Evolutionary conservation across 2,113 vertebrate species (phyloP).

Genomic region (Osmerus mordax): DNA sequence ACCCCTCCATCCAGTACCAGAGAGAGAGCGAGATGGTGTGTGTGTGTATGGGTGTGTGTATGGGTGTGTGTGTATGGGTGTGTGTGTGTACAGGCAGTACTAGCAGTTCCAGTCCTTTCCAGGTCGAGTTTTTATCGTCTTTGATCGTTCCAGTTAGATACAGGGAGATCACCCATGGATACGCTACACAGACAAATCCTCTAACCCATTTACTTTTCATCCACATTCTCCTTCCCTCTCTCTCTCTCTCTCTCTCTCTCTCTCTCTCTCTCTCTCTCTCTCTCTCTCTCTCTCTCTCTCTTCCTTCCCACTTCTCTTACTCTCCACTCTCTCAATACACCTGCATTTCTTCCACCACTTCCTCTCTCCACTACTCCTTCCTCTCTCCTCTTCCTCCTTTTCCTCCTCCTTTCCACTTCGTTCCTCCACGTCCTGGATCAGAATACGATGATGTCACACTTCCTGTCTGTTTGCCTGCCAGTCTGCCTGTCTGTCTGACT

Average conservation of each 20-base stretch:
- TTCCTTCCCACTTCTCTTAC: slow-evolving; percentile 14
- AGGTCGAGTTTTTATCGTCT: slow-evolving; percentile 60
- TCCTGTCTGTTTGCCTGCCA: slow-evolving; percentile 13
- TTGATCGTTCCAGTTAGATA: slow-evolving; percentile 65
- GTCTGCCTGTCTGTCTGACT: too few species aligned
- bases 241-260: too few species aligned
- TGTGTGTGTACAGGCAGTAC: slow-evolving; percentile 4
- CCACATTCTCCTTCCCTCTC: background rate
- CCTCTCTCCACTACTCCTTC: background rate
- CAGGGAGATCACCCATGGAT: slow-evolving; percentile 53
- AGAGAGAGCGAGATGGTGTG: too few species aligned
- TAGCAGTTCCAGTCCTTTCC: slow-evolving; percentile 57
- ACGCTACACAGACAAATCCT: slow-evolving; percentile 56
- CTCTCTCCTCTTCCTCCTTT: background rate
- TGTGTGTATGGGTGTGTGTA: slow-evolving; percentile 1
- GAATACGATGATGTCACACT: slow-evolving; percentile 25
- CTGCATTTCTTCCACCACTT: background rate
- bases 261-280: too few species aligned
- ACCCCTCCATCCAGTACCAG: too few species aligned
- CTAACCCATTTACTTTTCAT: slow-evolving; percentile 43
- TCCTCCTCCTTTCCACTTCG: slow-evolving; percentile 19
- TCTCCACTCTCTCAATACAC: slow-evolving; percentile 45
- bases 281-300: too few species aligned
- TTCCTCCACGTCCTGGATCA: slow-evolving; percentile 30
- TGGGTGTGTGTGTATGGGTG: background rate